A percentile compares a stretch with the other conserved stretches of the same genome.
Conservation (phyloP, 2,113 vertebrate genomes). For the Chamaetylas fuelleborni region DNA sequence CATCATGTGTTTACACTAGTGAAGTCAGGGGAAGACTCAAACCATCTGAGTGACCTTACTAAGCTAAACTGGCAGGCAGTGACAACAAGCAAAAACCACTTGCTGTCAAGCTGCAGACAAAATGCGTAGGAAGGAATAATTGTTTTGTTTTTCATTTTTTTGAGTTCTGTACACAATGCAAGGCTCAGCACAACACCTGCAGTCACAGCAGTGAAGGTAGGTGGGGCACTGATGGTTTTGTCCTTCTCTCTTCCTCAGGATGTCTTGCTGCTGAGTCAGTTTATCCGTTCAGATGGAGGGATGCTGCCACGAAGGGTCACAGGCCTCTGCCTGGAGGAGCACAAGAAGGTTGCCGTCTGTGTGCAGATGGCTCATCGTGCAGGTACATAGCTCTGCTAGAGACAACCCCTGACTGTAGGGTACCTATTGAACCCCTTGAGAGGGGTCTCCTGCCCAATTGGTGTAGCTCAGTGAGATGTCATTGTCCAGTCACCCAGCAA, state of each 20-base stretch:
- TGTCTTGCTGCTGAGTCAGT: slow-evolving; percentile 92
- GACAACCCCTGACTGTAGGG: neutral
- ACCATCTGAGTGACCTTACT: slow-evolving; percentile 38
- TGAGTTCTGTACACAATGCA: neutral
- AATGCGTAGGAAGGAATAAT: neutral
- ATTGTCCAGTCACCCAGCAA: neutral
- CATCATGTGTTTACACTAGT: slow-evolving; percentile 43
- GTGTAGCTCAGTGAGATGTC: neutral
- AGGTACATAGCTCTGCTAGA: slow-evolving; percentile 70
- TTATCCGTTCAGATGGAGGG: slow-evolving; percentile 90
- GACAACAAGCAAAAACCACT: slow-evolving; percentile 10
- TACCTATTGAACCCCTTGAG: neutral
- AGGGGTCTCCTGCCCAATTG: neutral
- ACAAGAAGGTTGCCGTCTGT: slow-evolving; percentile 88
- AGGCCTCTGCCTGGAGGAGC: slow-evolving; percentile 90
- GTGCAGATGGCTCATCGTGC: slow-evolving; percentile 97
- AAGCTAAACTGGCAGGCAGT: slow-evolving; percentile 10
- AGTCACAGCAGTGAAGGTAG: neutral
- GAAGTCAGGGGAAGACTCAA: slow-evolving; percentile 37
- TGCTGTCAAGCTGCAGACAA: neutral
- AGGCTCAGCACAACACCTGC: neutral
- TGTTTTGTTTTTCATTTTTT: slow-evolving; percentile 4
- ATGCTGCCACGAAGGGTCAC: slow-evolving; percentile 88
- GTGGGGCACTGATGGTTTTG: neutral
- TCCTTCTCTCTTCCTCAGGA: slow-evolving; percentile 76